Evolutionary conservation across 1,140 invertebrate genomes (phyloP), one percentile per base, ranked within the genome.

Genomic region (Panagrolaimus sp.): DNA sequence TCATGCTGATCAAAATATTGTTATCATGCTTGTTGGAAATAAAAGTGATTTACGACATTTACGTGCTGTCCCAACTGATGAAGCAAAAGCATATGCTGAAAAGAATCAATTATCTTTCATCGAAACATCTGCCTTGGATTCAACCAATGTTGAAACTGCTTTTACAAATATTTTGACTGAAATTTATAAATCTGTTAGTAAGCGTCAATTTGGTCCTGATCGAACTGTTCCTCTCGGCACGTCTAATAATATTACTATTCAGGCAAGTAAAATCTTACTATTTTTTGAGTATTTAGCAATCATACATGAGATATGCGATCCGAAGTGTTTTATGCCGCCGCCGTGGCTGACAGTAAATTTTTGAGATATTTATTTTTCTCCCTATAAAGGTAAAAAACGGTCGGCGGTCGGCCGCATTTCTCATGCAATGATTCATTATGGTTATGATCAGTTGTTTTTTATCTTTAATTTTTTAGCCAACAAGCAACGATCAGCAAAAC

Each of bases 91-190:
- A 48, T 99, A 98, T 87, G 95, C 96, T 84, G 95, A 98, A 86
- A 89, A 89, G 79, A 95, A 99, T 86, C 91, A 91, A 78, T 88
- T 99, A 76, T 96, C 93, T 83, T 99, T 99, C 87, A 98, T 99
- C 84, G 96, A 99, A 88, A 99, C 96, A 67, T 98, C 95, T 74
- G 96, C 96, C 74, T 88, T 99, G 83, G 96, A 99, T 88, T 97
- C 95, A 64, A 98, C 96, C 67, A 99, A 99, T 87, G 96, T 99
- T 78, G 96, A 99, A 88, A 91, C 92, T 78, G 96, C 96, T 85
- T 99, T 99, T 88, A 94, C 98, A 87, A 98, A 98, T 88, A 98
- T 99, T 87, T 89, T 98, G 86, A 97, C 94, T 88, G 94, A 82
- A 62, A 82, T 82, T 63, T 80, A 80, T 64, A 82, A 78, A 46